Percentiles rank a stretch among this genome's conserved stretches.
phyloP scores from a whole-genome alignment of 92 coral and sea anemone genomes.

The Porites evermanni region DNA sequence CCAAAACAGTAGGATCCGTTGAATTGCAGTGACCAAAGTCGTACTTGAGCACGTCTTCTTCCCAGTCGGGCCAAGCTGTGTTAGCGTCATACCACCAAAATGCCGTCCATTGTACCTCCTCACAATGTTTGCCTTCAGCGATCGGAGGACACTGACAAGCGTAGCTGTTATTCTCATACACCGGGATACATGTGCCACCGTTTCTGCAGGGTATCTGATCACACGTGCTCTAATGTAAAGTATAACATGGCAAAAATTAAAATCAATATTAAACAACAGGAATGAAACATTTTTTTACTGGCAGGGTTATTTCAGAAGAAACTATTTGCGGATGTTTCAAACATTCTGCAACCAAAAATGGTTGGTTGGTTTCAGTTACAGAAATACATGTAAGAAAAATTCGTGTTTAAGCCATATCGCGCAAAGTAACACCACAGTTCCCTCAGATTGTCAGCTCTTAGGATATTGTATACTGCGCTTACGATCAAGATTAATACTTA shows the following conservation, averaged over 20 bases:
- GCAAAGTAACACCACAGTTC: too few relatives aligned
- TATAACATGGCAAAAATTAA: background rate
- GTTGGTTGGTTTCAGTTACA: too few relatives aligned
- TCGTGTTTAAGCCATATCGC: too few relatives aligned
- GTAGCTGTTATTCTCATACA: background rate
- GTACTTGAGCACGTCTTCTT: constrained; percentile 64
- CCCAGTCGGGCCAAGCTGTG: constrained; percentile 54
- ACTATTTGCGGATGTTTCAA: too few relatives aligned
- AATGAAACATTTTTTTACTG: background rate
- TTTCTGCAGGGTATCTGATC: background rate
- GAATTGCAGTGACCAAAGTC: constrained; percentile 64
- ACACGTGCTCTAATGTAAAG: background rate
- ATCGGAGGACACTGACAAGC: background rate
- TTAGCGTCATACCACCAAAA: constrained; percentile 78
- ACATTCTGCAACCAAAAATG: too few relatives aligned
- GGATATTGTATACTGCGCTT: too few relatives aligned
- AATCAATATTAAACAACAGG: background rate
- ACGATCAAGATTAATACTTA: too few relatives aligned
- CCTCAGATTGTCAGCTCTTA: too few relatives aligned
- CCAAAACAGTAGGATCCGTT: constrained; percentile 67
- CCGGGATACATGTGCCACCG: background rate
- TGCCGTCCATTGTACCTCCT: constrained; percentile 44
- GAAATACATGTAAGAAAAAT: too few relatives aligned
- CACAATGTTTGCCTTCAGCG: background rate
- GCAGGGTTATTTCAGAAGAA: too few relatives aligned